Conservation (phyloP, 2,888 invertebrate species). For the Conops quadrifasciatus region DNA sequence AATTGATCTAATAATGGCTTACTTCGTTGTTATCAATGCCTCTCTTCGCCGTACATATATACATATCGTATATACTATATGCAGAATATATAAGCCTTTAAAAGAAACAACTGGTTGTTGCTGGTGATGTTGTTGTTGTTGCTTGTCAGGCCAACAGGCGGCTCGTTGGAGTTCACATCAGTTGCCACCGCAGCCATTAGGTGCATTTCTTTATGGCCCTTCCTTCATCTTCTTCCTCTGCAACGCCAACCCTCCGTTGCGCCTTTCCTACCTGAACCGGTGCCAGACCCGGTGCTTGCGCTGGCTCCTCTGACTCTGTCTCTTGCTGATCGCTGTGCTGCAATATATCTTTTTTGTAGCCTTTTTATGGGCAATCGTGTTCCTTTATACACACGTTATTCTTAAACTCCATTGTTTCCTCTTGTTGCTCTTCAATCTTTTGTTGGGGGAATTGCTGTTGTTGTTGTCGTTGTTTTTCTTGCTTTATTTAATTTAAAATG, state of each 20-base stretch:
- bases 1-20: too few species aligned
- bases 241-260: background rate
- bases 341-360: conserved; percentile 63
- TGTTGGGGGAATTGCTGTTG: background rate
- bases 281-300: conserved; percentile 10
- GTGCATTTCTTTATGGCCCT: conserved; percentile 49
- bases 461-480: conserved; percentile 29
- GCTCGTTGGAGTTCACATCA: conserved; percentile 18
- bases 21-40: too few species aligned
- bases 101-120: background rate
- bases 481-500: conserved; percentile 55
- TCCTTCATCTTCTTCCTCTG: too few species aligned
- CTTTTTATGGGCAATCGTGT: conserved; percentile 56
- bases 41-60: too few species aligned
- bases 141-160: background rate
- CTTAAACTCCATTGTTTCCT: conserved; percentile 43
- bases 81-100: too few species aligned
- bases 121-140: background rate
- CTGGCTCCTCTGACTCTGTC: background rate
- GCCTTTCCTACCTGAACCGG: conserved; percentile 22
- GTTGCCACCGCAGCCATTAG: conserved; percentile 46
- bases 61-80: too few species aligned
- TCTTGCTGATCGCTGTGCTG: conserved; percentile 51
- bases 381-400: conserved; percentile 49
- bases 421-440: conserved; percentile 38